Evolutionary conservation across 2,113 vertebrate genomes (phyloP), one percentile per base, ranked within the genome.

Genomic region (Emydura subglobosa): DNA sequence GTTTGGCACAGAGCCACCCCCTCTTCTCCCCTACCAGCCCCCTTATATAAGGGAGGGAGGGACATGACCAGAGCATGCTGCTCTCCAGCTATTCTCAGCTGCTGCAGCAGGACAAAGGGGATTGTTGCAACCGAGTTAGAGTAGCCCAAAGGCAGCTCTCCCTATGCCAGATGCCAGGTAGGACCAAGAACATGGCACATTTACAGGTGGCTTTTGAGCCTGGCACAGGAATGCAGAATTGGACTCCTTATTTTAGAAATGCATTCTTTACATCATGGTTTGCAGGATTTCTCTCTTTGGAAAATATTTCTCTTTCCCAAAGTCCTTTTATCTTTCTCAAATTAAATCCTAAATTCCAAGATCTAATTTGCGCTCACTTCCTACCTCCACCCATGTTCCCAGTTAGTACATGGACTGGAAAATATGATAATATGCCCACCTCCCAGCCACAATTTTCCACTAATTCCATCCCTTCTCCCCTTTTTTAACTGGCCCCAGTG

Each of bases 321-420:
- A 68, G 49, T 88, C 85, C 79, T 90, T 88, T 54, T 82, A 65
- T 93, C 14, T 49, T 95, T 96, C 82, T 94, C 86, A 92, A 31
- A 85, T 82, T 84, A 92, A 55, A 65, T 79, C 47, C 54, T 92
- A 86, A 42, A 78, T 47, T 59, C 91, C 50, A 50, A 93, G 49
- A 86, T 87, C 51, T 90, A 86, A 90, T 68, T 88, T 87, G 86
- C 13, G 5, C 13, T 88, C 57, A 88, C 34, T 49, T 94, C 29
- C 53, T 68, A 92, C 59, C 0, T 27, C 42, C 74, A 78, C 65
- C n/a, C 42, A 78, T 47, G 34, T 42, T 44, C 44, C 74, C 74
- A 1, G 2, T 83, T 83, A 94, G 83, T 89, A 93, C 51, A 95
- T 88, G 91, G 89, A 94, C 85, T 25, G 9, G 44, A 85, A 80